phyloP scores from a whole-genome alignment of 2,888 invertebrate species.

The Aelia acuminata region DNA sequence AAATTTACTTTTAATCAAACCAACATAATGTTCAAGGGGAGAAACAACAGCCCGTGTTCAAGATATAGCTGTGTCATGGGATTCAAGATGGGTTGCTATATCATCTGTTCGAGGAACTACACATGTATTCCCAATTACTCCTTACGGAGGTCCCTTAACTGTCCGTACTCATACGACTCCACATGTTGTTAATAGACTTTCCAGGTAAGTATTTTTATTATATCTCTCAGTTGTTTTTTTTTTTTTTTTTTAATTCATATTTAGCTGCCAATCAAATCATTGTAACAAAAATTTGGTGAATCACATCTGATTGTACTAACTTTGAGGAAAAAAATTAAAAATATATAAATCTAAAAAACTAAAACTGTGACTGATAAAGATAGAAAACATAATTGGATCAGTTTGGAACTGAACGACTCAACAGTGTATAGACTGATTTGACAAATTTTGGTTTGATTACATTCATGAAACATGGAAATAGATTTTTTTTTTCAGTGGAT shows the following conservation, averaged over 20 bases:
- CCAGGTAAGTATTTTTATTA: slow-evolving; percentile 69
- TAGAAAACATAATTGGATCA: too few species aligned
- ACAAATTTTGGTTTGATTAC: too few species aligned
- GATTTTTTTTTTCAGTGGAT: too few species aligned
- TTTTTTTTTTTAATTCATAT: background rate
- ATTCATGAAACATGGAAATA: too few species aligned
- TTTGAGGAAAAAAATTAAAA: too few species aligned
- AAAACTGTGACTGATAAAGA: too few species aligned
- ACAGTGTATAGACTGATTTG: too few species aligned
- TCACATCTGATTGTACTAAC: too few species aligned
- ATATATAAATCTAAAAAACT: too few species aligned
- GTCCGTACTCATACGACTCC: slow-evolving; percentile 95
- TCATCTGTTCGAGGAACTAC: slow-evolving; percentile 97
- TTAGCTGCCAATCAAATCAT: too few species aligned
- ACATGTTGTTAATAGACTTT: slow-evolving; percentile 93
- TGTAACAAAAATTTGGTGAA: too few species aligned
- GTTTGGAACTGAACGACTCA: too few species aligned
- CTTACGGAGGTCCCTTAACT: slow-evolving; percentile 93
- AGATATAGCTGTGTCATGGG: slow-evolving; percentile 92
- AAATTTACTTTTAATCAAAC: background rate
- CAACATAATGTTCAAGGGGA: slow-evolving; percentile 74
- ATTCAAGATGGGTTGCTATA: slow-evolving; percentile 96
- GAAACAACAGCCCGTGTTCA: slow-evolving; percentile 89
- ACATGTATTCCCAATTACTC: slow-evolving; percentile 96
- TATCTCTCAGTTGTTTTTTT: background rate